Evolutionary conservation across 2,797 vertebrate genomes (phyloP).

Genomic region (Decapterus maruadsi): DNA sequence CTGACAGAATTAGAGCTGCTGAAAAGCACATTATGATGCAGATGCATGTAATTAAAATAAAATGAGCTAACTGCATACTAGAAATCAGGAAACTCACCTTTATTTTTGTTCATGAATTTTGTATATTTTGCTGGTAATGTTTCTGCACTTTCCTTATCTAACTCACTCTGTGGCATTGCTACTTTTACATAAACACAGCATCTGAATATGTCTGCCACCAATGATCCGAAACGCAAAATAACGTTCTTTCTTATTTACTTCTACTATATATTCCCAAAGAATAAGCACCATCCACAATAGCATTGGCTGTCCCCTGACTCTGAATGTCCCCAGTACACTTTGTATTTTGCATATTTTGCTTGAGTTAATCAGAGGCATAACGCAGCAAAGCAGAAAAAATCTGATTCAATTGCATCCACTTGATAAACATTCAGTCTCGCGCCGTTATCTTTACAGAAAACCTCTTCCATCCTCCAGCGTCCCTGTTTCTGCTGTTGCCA

Average conservation of each 20-base stretch:
- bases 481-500: slow-evolving; percentile 14
- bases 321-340: not conserved
- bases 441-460: slow-evolving; percentile 26
- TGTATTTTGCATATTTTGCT: not conserved
- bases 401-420: slow-evolving; percentile 15
- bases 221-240: not conserved
- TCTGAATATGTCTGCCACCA: too few species aligned
- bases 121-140: not conserved
- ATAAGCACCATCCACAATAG: not conserved
- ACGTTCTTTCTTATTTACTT: not conserved
- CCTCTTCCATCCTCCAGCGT: slow-evolving; percentile 14
- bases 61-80: too few species aligned
- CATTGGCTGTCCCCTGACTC: not conserved
- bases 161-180: too few species aligned
- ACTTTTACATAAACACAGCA: too few species aligned
- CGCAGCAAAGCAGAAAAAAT: not conserved
- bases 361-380: not conserved
- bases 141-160: too few species aligned
- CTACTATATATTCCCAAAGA: not conserved
- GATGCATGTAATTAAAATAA: too few species aligned
- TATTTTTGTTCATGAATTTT: not conserved
- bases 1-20: too few species aligned
- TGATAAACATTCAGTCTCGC: slow-evolving; percentile 35
- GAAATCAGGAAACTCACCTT: too few species aligned
- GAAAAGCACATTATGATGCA: too few species aligned